phyloP scores from a whole-genome alignment of 2,797 vertebrate species.

The Eremophila alpestris region DNA sequence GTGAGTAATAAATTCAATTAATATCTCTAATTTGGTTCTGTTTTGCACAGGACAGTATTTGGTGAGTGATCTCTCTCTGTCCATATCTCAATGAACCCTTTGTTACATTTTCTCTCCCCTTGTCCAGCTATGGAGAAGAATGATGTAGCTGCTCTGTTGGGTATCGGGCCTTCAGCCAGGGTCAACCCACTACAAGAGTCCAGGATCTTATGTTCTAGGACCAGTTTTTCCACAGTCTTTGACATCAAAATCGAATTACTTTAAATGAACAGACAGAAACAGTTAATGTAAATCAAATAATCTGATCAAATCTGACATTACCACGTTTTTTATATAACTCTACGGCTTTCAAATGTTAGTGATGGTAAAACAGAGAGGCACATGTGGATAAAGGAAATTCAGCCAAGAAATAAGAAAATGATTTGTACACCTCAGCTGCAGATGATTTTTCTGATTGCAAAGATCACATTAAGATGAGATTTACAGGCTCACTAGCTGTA shows the following conservation, averaged over 20 bases:
- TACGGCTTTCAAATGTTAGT: neutral
- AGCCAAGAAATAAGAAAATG: neutral
- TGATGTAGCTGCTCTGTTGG: neutral
- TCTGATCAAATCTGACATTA: neutral
- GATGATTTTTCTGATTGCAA: neutral
- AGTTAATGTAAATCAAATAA: neutral
- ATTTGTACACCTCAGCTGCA: neutral
- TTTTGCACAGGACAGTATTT: neutral
- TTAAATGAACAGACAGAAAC: neutral
- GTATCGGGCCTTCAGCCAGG: too few species aligned
- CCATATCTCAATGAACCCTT: neutral
- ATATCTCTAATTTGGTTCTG: too few species aligned
- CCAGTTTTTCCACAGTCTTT: neutral
- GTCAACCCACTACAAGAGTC: neutral
- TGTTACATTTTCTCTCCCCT: neutral
- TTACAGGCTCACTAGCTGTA: neutral
- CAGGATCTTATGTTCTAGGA: neutral
- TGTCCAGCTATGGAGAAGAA: neutral
- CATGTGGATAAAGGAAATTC: neutral
- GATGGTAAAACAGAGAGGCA: neutral
- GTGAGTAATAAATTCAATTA: neutral
- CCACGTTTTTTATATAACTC: neutral
- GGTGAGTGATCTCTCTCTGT: neutral
- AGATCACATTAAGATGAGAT: neutral
- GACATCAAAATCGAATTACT: neutral